A percentile compares a stretch with the other conserved stretches of the same genome.
These are phyloP conservation scores for Cydia splendana DNA, from an alignment of 1,140 invertebrate genomes.

Conservation along the genomic window DNA sequence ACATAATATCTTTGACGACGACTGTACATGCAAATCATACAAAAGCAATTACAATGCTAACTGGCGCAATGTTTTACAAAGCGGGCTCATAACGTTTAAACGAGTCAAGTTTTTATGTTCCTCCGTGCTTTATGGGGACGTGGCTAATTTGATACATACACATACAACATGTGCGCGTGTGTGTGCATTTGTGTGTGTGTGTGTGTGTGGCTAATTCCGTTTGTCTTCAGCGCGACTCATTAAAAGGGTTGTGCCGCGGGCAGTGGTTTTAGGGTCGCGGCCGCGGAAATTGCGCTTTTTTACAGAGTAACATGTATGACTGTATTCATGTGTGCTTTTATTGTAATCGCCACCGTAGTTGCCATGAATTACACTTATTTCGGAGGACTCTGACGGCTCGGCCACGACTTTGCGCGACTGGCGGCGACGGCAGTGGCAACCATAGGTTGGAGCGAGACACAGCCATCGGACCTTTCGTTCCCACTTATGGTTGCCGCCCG, in stretches of 20 bases:
- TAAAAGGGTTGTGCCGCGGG: slow-evolving; percentile 1
- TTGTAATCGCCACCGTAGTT: neutral
- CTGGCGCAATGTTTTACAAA: slow-evolving; percentile 9
- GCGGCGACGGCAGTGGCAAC: no score
- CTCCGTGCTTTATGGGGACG: slow-evolving; percentile 8
- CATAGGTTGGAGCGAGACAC: no score
- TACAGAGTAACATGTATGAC: neutral
- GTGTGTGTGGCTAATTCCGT: slow-evolving; percentile 5
- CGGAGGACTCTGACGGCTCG: no score
- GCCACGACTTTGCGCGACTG: no score
- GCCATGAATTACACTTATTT: no score
- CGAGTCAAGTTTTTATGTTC: slow-evolving; percentile 4
- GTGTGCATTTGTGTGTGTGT: neutral
- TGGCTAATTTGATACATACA: neutral
- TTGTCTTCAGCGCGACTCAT: slow-evolving; percentile 13
- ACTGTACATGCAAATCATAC: slow-evolving; percentile 14
- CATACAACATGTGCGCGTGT: neutral
- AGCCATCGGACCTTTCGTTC: no score
- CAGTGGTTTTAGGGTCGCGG: neutral
- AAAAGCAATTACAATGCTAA: neutral
- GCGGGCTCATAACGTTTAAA: slow-evolving; percentile 3
- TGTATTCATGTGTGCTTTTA: neutral
- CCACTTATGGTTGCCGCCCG: no score
- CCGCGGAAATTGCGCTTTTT: neutral
- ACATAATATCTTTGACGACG: no score